Conservation (phyloP, 2,888 invertebrate genomes). For the Oxytorus armatus region DNA sequence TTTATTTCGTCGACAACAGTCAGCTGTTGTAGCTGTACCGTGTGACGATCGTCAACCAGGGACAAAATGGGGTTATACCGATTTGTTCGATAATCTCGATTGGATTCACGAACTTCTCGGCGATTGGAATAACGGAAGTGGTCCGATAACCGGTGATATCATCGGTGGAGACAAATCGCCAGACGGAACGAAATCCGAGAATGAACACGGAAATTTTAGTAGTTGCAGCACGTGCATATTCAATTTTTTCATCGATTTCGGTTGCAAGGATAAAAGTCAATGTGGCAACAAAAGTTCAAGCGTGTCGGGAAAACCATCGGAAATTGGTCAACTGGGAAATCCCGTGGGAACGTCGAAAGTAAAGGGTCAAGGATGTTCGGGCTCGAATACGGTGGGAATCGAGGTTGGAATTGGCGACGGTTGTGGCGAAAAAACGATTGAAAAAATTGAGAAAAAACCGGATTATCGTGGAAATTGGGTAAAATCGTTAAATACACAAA, state of each 20-base stretch:
- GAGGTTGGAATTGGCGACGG: slow-evolving; percentile 36
- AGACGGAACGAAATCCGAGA: neutral
- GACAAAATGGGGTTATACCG: slow-evolving; percentile 70
- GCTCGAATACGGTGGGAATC: slow-evolving; percentile 44
- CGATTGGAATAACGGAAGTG: slow-evolving; percentile 53
- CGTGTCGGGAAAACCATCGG: neutral
- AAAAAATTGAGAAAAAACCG: neutral
- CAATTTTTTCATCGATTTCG: slow-evolving; percentile 71
- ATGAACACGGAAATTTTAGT: slow-evolving; percentile 35
- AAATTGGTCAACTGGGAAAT: neutral
- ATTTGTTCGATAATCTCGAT: slow-evolving; percentile 68
- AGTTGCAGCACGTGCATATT: slow-evolving; percentile 71
- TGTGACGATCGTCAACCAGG: slow-evolving; percentile 73
- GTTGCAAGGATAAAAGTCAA: slow-evolving; percentile 64
- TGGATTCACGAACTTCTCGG: slow-evolving; percentile 68
- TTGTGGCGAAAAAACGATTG: slow-evolving; percentile 32
- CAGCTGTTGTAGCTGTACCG: slow-evolving; percentile 68
- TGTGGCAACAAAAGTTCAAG: slow-evolving; percentile 49
- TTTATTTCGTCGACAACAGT: slow-evolving; percentile 55
- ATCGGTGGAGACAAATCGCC: no score
- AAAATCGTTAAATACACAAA: slow-evolving; percentile 1
- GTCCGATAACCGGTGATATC: no score
- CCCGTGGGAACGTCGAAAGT: neutral
- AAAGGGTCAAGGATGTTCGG: neutral
- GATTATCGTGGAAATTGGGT: slow-evolving; percentile 1